Base-by-base conservation (phyloP, 2,113 vertebrate species). In the Micronycteris hirsuta region DNA sequence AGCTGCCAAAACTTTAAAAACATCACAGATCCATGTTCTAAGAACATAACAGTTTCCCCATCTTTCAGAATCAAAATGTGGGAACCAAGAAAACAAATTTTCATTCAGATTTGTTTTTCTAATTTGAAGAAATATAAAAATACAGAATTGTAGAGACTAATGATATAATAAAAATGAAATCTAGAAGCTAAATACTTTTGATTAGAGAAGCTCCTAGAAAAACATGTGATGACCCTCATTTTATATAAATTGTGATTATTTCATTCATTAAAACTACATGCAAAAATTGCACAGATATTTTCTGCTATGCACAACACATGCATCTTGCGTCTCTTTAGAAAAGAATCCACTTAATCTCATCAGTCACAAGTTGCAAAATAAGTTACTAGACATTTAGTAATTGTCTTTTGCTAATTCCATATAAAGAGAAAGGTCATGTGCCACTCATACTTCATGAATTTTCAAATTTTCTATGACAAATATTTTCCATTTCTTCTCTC, bases 401-500 rank as follows among this genome's bases (percentile, higher is more conserved):
- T 41, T 87, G 26, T 65, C 61, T 86, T 71, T 76, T 36, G 14
- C 78, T 74, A 87, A 68, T 78, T 90, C 41, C 43, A 26, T 65
- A 38, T 47, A 84, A 93, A 68, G 41, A 83, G 26, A 70, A 92
- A 96, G 67, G 36, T 73, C 4, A 81, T 38, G 91, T 91, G 93
- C 22, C 38, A 89, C 26, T 54, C 5, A 47, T 4, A 38, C 11
- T 87, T 86, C 15, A 58, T 5, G 31, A 58, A 80, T 67, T 93
- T 88, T 90, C 47, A 86, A 8, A 93, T 74, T 84, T 87, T 93
- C 63, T 73, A 28, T 95, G 93, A 71, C 16, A 76, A 24, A 33
- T 63, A 80, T 45, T 89, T 94, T 89, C 61, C 89, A 76, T 70
- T 96, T 52, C 84, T 89, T n/a, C 36, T 94, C 52, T 87, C 45